A percentile compares a stretch with the other conserved stretches of the same genome.
phyloP scores from a whole-genome alignment of 1,140 invertebrate species.

The Oryctes rhinoceros region DNA sequence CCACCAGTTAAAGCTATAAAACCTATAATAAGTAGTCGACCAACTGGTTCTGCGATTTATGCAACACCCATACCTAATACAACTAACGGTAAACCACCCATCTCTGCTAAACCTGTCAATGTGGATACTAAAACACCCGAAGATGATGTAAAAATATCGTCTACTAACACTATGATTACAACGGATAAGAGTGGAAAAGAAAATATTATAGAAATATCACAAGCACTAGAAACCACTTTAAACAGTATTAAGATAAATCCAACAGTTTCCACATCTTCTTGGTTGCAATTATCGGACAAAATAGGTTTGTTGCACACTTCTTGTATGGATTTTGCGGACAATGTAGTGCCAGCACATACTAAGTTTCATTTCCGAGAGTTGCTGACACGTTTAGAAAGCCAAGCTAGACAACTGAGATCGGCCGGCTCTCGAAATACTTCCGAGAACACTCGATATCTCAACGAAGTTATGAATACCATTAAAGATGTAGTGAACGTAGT shows the following conservation, averaged over 20 bases:
- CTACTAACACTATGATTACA: conserved; percentile 41
- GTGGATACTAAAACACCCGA: conserved; percentile 61
- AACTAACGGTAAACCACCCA: conserved; percentile 61
- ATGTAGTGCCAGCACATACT: conserved; percentile 83
- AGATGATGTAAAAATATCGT: conserved; percentile 62
- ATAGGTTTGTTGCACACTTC: conserved; percentile 80
- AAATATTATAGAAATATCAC: conserved; percentile 75
- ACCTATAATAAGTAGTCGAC: conserved; percentile 60
- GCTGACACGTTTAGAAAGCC: conserved; percentile 80
- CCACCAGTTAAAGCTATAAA: conserved; percentile 68
- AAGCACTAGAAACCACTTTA: conserved; percentile 72
- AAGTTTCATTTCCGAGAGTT: conserved; percentile 90
- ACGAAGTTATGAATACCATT: conserved; percentile 81
- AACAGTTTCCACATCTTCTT: conserved; percentile 71
- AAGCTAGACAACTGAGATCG: conserved; percentile 78
- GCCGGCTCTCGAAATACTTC: conserved; percentile 75
- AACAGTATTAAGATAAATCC: conserved; percentile 68
- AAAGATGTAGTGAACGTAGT: conserved; percentile 83
- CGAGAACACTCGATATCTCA: conserved; percentile 73
- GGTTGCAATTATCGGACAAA: conserved; percentile 87
- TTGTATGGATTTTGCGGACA: conserved; percentile 75
- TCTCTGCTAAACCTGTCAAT: conserved; percentile 69
- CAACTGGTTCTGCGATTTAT: conserved; percentile 66
- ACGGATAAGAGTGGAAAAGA: conserved; percentile 63
- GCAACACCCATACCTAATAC: conserved; percentile 68